Base-by-base conservation (phyloP, 2,797 vertebrate genomes). In the Sebastes nivosus region DNA sequence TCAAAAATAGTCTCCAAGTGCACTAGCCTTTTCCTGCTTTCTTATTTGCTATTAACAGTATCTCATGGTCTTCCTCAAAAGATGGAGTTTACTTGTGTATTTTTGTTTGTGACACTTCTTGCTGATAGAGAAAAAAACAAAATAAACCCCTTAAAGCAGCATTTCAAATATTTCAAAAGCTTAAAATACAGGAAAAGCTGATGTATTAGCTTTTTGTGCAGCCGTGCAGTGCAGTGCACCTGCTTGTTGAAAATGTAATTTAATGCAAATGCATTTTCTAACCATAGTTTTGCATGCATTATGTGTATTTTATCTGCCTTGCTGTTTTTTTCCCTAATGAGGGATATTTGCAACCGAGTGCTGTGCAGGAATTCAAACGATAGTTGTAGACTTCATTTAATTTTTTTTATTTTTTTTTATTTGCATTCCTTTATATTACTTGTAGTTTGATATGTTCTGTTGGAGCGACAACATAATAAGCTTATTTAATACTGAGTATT, bases 401-500 rank as follows among this genome's bases (percentile, higher is more conserved):
- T 10, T 52, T 52, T 74, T 11, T 3, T 14, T 2, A 6, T 55
- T 57, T 57, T 54, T 6, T 36, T 68, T 64, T 27, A 11, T 68
- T 68, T 74, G 59, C n/a, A 63, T 70, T 64, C 13, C 14, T 20
- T 79, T 22, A 64, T 30, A 67, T 24, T 29, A n/a, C 9, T 18
- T 73, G 30, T 2, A 14, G n/a, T 22, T 20, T 71, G 4, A 54
- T 32, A 59, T 58, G 27, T 58, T 74, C 4, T 75, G 52, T 58
- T 55, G 5, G 4, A 54, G 22, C 6, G 7, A 61, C 24, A 75
- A 9, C 1, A 24, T 68, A 73, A 87, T 78, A 34, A n/a, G 22
- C 65, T 78, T 81, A 71, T n/a, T 60, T 55, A 68, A 68, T 88
- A 82, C 55, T 73, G 29, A 84, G 72, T 32, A 82, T 76, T 89